Percentiles rank a stretch among this genome's conserved stretches.
phyloP scores from a whole-genome alignment of 2,797 vertebrate genomes.

The Falco peregrinus region DNA sequence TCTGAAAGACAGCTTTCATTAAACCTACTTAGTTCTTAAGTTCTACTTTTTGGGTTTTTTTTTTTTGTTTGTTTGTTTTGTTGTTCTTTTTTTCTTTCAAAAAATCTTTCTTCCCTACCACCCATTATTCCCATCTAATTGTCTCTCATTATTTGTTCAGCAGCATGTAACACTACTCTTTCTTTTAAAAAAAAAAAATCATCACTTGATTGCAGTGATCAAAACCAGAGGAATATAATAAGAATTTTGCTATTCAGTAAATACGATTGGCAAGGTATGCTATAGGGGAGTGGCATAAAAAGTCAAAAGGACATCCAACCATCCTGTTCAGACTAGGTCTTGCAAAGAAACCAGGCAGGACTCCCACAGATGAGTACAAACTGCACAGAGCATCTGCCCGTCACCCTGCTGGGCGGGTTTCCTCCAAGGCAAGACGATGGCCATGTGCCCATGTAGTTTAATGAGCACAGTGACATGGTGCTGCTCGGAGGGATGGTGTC shows the following conservation, averaged over 20 bases:
- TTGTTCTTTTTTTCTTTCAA: not conserved
- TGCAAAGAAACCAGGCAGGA: not conserved
- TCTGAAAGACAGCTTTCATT: not conserved
- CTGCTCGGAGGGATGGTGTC: accelerated
- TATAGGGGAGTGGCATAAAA: not conserved
- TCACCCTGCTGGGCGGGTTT: not conserved
- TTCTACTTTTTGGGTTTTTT: not conserved
- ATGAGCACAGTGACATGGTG: accelerated
- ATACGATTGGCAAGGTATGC: not conserved
- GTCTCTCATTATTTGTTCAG: not conserved
- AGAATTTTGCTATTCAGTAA: not conserved
- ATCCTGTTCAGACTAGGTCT: not conserved
- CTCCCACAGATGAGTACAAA: not conserved
- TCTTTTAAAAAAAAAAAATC: not conserved
- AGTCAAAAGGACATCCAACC: not conserved
- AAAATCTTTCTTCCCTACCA: not conserved
- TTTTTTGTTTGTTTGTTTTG: no score
- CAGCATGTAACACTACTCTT: not conserved
- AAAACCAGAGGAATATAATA: not conserved
- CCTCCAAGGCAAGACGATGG: not conserved
- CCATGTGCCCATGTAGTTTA: accelerated
- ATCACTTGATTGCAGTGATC: not conserved
- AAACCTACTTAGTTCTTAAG: not conserved
- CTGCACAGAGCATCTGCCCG: not conserved
- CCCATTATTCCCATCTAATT: not conserved